Evolutionary conservation across 2,113 vertebrate genomes (phyloP).

Genomic region (Chaetops frenatus): DNA sequence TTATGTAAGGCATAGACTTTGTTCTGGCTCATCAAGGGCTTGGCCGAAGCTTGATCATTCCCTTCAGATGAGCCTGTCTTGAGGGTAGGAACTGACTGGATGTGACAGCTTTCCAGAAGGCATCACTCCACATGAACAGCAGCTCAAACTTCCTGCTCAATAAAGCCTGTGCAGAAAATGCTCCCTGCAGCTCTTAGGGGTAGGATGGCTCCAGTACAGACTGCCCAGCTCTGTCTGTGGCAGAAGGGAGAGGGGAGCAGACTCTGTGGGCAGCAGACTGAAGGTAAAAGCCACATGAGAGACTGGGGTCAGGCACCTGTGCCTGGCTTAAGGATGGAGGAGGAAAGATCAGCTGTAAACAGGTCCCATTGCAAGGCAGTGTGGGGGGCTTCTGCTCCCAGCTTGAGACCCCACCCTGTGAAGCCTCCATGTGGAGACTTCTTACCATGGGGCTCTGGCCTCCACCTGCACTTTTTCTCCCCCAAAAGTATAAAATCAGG

Average conservation of each 20-base stretch:
- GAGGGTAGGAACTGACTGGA: not conserved
- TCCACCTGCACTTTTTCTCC: not conserved
- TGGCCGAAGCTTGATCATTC: not conserved
- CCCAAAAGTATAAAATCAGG: not conserved
- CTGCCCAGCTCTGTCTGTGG: not conserved
- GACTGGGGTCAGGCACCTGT: not conserved
- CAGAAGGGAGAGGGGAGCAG: not conserved
- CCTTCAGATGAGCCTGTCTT: not conserved
- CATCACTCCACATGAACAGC: not conserved
- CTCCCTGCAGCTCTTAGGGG: not conserved
- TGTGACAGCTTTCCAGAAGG: not conserved
- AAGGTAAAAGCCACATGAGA: not conserved
- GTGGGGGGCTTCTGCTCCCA: not conserved
- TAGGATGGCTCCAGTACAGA: not conserved
- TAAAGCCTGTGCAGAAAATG: not conserved
- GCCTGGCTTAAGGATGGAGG: not conserved
- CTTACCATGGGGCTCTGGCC: not conserved
- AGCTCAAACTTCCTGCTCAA: not conserved
- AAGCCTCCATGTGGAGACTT: accelerated
- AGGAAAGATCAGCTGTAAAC: not conserved
- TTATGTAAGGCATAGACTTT: not conserved
- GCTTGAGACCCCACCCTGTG: not conserved
- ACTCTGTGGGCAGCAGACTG: not conserved
- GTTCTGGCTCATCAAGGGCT: not conserved
- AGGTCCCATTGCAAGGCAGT: accelerated